Evolutionary conservation across 2,113 vertebrate genomes (phyloP).

Genomic region (human): GRCh38 chr1:72228501-72229000

Average conservation of each 20-base stretch:
- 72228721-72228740: not conserved
- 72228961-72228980: not conserved
- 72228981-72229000: not conserved
- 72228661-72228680: not conserved
- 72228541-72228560: not conserved
- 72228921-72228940: not conserved
- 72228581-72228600: not conserved
- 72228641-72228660: not conserved
- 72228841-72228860: not conserved
- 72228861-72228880: not conserved
- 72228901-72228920: not conserved
- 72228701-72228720: not conserved
- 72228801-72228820: not conserved
- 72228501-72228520: not conserved
- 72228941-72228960: not conserved
- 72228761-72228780: not conserved
- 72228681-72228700: not conserved
- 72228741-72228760: not conserved
- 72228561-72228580: not conserved
- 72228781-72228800: not conserved
- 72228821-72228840: not conserved
- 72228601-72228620: not conserved
- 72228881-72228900: not conserved
- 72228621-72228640: not conserved
- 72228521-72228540: not conserved